Conservation (phyloP, 2,113 vertebrate species). For the Chlorodrepanis virens region DNA sequence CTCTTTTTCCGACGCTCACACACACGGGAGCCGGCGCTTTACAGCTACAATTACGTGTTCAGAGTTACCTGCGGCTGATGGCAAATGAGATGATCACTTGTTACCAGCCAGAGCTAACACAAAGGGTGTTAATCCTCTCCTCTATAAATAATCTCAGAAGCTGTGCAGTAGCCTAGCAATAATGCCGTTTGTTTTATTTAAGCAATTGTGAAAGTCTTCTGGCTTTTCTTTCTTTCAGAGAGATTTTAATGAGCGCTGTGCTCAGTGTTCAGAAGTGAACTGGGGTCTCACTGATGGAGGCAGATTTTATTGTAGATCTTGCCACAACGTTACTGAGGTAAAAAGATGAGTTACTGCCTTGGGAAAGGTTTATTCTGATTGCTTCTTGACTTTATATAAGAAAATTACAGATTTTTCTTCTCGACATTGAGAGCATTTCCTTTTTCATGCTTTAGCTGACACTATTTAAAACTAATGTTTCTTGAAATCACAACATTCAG, state of each 20-base stretch:
- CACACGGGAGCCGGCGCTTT: background rate
- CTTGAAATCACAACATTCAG: background rate
- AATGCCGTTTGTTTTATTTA: background rate
- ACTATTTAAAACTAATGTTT: background rate
- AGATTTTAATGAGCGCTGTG: conserved; percentile 80
- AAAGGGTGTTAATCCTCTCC: background rate
- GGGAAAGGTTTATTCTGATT: background rate
- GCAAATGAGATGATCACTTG: too few relatives aligned
- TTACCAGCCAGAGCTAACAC: background rate
- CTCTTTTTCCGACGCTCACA: background rate
- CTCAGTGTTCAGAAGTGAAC: conserved; percentile 80
- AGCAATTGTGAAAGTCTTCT: background rate
- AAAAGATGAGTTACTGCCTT: conserved; percentile 7
- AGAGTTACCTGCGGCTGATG: background rate
- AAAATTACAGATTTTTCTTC: background rate
- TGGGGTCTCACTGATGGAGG: conserved; percentile 91
- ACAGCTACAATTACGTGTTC: background rate
- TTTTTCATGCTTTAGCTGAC: background rate
- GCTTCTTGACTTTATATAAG: background rate
- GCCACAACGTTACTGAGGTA: conserved; percentile 93
- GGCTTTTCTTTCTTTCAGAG: conserved; percentile 61
- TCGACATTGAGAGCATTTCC: background rate
- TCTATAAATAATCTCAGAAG: background rate
- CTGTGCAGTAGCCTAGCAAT: background rate
- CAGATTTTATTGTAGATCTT: conserved; percentile 87